Conservation (phyloP, 2,113 vertebrate genomes). For the Cathartes aura region DNA sequence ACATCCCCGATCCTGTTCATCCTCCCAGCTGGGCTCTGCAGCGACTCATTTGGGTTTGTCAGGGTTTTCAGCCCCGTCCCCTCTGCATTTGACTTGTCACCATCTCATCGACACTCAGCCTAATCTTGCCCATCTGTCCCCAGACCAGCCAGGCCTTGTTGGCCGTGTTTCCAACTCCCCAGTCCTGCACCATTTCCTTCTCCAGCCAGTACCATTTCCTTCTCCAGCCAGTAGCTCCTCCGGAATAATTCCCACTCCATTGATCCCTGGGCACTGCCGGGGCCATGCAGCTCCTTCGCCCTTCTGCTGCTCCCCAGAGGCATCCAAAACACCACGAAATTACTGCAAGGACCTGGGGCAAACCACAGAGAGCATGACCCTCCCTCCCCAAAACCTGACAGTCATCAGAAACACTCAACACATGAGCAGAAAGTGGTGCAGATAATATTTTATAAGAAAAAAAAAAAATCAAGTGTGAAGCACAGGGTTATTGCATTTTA, state of each 20-base stretch:
- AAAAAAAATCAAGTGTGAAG: not conserved
- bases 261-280: not conserved
- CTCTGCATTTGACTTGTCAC: not conserved
- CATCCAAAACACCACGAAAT: not conserved
- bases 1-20: fast-evolving
- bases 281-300: fast-evolving
- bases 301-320: not conserved
- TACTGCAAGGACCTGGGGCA: not conserved
- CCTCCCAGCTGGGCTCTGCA: not conserved
- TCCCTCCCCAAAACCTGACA: not conserved
- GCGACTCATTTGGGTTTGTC: not conserved
- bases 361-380: not conserved
- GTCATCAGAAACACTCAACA: not conserved
- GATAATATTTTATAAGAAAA: not conserved
- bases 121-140: not conserved
- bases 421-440: not conserved
- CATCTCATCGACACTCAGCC: not conserved
- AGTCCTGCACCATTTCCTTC: not conserved
- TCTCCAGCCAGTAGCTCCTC: not conserved
- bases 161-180: not conserved
- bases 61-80: not conserved
- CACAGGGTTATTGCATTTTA: not conserved
- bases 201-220: not conserved
- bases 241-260: fast-evolving
- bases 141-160: not conserved